phyloP scores from a whole-genome alignment of 2,113 vertebrate genomes.

The Cryptomyrus ogoouensis region DNA sequence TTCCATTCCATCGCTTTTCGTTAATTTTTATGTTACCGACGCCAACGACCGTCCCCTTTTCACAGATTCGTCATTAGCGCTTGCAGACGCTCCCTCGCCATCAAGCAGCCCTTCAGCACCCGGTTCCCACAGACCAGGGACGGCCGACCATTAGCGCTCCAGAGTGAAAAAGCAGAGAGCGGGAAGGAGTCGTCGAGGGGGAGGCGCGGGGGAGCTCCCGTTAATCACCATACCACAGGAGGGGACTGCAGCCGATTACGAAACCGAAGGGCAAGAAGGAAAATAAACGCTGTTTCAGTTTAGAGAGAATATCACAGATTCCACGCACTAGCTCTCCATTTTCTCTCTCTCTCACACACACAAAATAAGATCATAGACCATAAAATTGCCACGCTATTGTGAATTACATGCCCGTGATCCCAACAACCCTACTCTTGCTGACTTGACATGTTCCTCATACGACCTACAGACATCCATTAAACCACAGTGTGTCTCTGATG shows the following conservation, averaged over 20 bases:
- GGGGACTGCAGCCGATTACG: neutral
- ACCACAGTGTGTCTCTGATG: neutral
- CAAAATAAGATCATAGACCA: neutral
- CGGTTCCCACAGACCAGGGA: neutral
- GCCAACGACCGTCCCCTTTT: neutral
- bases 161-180: neutral
- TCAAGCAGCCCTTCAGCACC: neutral
- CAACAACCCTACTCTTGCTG: neutral
- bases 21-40: neutral
- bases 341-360: neutral
- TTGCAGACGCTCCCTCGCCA: neutral
- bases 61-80: neutral
- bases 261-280: neutral
- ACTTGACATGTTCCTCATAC: neutral
- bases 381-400: neutral
- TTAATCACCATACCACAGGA: neutral
- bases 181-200: neutral
- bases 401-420: neutral
- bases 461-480: neutral
- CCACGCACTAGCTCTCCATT: neutral
- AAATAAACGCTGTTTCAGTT: neutral
- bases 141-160: neutral
- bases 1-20: neutral
- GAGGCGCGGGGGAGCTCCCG: neutral
- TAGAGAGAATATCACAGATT: neutral